phyloP scores from a whole-genome alignment of 2,113 vertebrate species.

The Phasianus colchicus region DNA sequence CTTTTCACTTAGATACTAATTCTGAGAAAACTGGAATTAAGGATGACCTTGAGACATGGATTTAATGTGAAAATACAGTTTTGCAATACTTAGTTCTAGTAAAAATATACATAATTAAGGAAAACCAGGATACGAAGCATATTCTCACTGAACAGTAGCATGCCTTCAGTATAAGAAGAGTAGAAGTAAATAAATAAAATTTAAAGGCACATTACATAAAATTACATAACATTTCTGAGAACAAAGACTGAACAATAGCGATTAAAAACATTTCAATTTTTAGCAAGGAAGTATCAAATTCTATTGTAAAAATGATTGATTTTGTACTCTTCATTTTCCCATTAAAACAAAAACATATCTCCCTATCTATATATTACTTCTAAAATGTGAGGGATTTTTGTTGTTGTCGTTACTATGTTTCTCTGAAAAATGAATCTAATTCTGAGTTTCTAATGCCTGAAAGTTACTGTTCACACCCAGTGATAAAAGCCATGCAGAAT shows the following conservation, averaged over 20 bases:
- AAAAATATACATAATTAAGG: neutral
- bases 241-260: neutral
- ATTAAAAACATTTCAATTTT: neutral
- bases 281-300: neutral
- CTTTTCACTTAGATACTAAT: neutral
- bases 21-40: neutral
- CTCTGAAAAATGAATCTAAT: constrained; percentile 28
- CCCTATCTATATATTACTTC: neutral
- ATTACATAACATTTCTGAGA: neutral
- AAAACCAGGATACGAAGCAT: neutral
- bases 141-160: neutral
- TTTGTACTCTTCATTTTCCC: neutral
- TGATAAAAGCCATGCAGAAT: constrained; percentile 68
- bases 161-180: neutral
- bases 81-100: neutral
- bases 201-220: neutral
- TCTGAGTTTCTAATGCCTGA: constrained; percentile 55
- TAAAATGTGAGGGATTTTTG: neutral
- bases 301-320: neutral
- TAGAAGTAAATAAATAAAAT: neutral
- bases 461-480: constrained; percentile 66
- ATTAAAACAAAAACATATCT: neutral
- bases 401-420: neutral
- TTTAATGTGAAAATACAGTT: neutral
- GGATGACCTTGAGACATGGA: neutral